Percentiles rank a stretch among this genome's conserved stretches.
Evolutionary conservation across 2,113 vertebrate genomes (phyloP).

Genomic region (Oreochromis niloticus): DNA sequence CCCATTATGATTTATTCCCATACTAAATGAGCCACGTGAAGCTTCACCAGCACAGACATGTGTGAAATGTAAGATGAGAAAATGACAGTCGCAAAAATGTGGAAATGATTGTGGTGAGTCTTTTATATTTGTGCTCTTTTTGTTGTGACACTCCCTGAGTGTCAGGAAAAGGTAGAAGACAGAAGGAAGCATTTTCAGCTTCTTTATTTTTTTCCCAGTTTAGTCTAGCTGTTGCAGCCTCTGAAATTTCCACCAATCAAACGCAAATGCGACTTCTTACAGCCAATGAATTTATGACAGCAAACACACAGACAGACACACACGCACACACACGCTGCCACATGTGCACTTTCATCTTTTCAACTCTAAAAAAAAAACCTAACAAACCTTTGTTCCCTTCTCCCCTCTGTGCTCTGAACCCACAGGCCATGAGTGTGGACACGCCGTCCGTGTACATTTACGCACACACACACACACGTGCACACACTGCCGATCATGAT

Average conservation of each 20-base stretch:
- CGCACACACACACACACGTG: background rate
- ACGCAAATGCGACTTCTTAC: background rate
- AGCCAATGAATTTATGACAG: background rate
- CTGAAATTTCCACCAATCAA: constrained; percentile 25
- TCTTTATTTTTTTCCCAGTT: constrained; percentile 1
- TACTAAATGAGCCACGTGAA: constrained; percentile 67
- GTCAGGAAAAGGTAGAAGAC: background rate
- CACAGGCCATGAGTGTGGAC: constrained; percentile 18
- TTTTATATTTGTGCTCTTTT: constrained; percentile 14
- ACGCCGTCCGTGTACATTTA: background rate
- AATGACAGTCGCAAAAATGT: constrained; percentile 21
- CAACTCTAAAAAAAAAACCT: background rate
- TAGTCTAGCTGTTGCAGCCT: background rate
- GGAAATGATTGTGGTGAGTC: background rate
- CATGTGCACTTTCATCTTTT: constrained; percentile 14
- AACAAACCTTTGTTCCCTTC: constrained; percentile 12
- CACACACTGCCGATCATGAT: constrained; percentile 54
- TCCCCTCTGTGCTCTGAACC: background rate
- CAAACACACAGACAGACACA: background rate
- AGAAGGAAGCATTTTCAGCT: background rate
- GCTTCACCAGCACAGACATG: constrained; percentile 51
- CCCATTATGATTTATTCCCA: constrained; percentile 76
- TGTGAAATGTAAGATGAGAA: constrained; percentile 37
- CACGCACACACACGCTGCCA: background rate
- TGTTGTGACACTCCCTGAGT: background rate